Conservation (phyloP, 2,113 vertebrate genomes). For the Sardina pilchardus region DNA sequence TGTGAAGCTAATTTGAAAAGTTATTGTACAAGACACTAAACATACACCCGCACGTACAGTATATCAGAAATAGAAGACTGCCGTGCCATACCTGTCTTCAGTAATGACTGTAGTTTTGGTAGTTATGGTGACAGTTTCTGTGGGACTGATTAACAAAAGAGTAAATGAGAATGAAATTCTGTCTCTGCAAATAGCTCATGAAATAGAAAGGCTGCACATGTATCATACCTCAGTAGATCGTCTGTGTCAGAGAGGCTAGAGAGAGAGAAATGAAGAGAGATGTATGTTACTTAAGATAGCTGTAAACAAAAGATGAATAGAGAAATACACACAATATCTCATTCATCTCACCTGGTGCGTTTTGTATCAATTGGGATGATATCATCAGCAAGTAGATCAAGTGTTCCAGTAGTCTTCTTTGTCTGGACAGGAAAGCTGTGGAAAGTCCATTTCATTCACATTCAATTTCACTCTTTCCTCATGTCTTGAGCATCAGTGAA, state of each 20-base stretch:
- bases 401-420: constrained; percentile 37
- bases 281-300: background rate
- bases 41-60: background rate
- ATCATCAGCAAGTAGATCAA: constrained; percentile 56
- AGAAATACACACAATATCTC: background rate
- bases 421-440: constrained; percentile 44
- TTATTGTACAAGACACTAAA: background rate
- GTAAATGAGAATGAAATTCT: background rate
- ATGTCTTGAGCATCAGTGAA: background rate
- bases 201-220: background rate
- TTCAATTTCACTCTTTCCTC: background rate
- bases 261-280: background rate
- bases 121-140: constrained; percentile 47
- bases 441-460: constrained; percentile 2
- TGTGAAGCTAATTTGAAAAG: background rate
- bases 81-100: constrained; percentile 49
- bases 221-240: background rate
- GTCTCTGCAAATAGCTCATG: background rate
- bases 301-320: too few species aligned
- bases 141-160: constrained; percentile 45
- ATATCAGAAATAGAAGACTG: background rate
- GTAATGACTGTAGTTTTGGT: constrained; percentile 47
- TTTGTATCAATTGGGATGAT: constrained; percentile 50
- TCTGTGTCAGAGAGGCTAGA: background rate
- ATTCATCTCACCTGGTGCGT: constrained; percentile 48